phyloP scores from a whole-genome alignment of 2,888 invertebrate species.

The Catocala sponsa region DNA sequence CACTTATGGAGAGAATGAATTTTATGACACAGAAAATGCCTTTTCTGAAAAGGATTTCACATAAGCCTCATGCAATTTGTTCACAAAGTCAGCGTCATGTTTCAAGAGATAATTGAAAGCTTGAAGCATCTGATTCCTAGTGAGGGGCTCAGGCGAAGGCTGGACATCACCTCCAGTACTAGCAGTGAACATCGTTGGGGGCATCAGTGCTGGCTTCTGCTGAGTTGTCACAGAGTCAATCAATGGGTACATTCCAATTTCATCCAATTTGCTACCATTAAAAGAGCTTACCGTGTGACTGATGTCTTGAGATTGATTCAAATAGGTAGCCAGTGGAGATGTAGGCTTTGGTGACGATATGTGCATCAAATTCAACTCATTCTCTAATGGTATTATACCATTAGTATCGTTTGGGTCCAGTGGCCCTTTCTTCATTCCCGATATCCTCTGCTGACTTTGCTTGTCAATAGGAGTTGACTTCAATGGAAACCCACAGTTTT shows the following conservation, averaged over 20 bases:
- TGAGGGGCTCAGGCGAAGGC: conserved; percentile 91
- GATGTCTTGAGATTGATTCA: conserved; percentile 83
- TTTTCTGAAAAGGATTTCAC: conserved; percentile 94
- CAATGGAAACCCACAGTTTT: conserved; percentile 73
- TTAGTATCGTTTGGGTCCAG: conserved; percentile 72
- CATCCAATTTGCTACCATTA: conserved; percentile 74
- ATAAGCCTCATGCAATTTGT: conserved; percentile 97
- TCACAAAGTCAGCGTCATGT: conserved; percentile 95
- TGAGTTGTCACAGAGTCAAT: conserved; percentile 77
- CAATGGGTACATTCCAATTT: conserved; percentile 69
- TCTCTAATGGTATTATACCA: conserved; percentile 81
- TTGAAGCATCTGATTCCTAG: conserved; percentile 95
- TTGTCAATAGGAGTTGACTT: conserved; percentile 82
- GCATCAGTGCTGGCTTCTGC: conserved; percentile 93
- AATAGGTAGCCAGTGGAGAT: conserved; percentile 87
- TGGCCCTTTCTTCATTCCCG: conserved; percentile 68
- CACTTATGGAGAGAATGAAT: conserved; percentile 63
- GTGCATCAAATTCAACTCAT: conserved; percentile 85
- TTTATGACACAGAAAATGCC: conserved; percentile 84
- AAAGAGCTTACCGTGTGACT: conserved; percentile 70
- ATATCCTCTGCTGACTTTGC: conserved; percentile 74
- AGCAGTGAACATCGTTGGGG: conserved; percentile 94
- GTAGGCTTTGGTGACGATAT: conserved; percentile 86
- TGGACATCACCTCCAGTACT: conserved; percentile 83
- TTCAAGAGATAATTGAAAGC: conserved; percentile 95